These are phyloP conservation scores for Callocephalon fimbriatum DNA, from an alignment of 2,113 vertebrate genomes.

Conservation along the genomic window DNA sequence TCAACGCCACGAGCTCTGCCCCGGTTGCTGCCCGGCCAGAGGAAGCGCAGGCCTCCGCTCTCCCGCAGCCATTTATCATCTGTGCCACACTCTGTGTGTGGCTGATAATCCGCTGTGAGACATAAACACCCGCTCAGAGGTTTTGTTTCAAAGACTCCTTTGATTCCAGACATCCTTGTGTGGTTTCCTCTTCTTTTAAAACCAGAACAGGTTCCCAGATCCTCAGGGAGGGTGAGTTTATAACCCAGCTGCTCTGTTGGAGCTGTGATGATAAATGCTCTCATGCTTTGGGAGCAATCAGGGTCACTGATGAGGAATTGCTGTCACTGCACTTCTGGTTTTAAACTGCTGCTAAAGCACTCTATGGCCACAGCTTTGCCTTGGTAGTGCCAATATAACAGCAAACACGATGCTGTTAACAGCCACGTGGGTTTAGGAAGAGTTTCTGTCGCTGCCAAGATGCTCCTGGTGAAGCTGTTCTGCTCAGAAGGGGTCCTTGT, in stretches of 20 bases:
- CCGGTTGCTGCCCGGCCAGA: neutral
- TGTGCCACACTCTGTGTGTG: neutral
- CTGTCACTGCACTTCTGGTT: neutral
- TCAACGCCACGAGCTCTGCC: neutral
- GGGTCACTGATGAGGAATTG: neutral
- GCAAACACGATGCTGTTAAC: neutral
- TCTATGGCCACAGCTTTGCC: neutral
- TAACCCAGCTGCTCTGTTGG: neutral
- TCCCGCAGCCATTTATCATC: neutral
- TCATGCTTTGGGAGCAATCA: fast-evolving
- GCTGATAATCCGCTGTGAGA: neutral
- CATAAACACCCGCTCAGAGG: neutral
- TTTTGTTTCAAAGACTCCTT: neutral
- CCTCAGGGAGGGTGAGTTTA: neutral
- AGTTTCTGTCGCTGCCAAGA: neutral
- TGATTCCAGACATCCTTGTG: neutral
- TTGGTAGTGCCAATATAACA: too few relatives aligned
- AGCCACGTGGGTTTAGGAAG: neutral
- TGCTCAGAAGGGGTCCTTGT: neutral
- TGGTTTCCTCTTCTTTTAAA: neutral
- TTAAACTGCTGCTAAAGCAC: neutral
- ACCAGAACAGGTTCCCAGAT: neutral
- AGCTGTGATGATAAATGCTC: neutral
- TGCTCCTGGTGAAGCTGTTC: too few relatives aligned
- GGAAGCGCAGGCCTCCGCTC: neutral